Evolutionary conservation across 2,113 vertebrate species (phyloP), one percentile per base, ranked within the genome.

Genomic region (Syngnathoides biaculeatus): DNA sequence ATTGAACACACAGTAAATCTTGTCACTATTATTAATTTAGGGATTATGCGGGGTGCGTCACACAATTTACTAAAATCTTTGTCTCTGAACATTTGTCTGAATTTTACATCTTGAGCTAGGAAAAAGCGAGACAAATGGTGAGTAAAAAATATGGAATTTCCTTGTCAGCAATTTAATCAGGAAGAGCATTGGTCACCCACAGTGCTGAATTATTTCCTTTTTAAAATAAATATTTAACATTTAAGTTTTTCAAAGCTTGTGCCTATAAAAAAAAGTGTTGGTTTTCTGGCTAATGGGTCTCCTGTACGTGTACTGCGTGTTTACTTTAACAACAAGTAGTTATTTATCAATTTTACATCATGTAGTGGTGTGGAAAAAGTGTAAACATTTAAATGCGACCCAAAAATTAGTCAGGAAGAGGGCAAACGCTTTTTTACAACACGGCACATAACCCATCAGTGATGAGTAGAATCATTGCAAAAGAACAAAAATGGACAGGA

Each of bases 281-380:
- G 17, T 43, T 3, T 48, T 15, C 4, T n/a, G 8, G 19, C 19
- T n/a, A 8, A 20, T 22, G 48, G 20, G 22, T 52, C 48, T 11
- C 5, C 7, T 24, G 45, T 48, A 15, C n/a, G 67, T 14, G 39
- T 38, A n/a, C 47, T 56, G 30, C 24, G 19, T 26, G 58, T 45
- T 72, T 45, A 69, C 68, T 68, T 72, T 72, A 48, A 74, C 56
- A 71, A 71, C 71, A 40, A 53, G 45, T 43, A 8, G 40, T 60
- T 47, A 10, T 38, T 71, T 35, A 35, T 35, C 30, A 35, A 6
- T 68, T 68, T 56, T 4, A 48, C 6, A 43, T 43, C 3, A 52
- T 52, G 50, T 52, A 22, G 50, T n/a, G 27, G 5, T 27, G n/a
- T n/a, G 0, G 0, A 35, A 24, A n/a, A 45, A 58, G 7, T 2